Evolutionary conservation across 2,113 vertebrate species (phyloP).

Genomic region (Rhinoptilus africanus): DNA sequence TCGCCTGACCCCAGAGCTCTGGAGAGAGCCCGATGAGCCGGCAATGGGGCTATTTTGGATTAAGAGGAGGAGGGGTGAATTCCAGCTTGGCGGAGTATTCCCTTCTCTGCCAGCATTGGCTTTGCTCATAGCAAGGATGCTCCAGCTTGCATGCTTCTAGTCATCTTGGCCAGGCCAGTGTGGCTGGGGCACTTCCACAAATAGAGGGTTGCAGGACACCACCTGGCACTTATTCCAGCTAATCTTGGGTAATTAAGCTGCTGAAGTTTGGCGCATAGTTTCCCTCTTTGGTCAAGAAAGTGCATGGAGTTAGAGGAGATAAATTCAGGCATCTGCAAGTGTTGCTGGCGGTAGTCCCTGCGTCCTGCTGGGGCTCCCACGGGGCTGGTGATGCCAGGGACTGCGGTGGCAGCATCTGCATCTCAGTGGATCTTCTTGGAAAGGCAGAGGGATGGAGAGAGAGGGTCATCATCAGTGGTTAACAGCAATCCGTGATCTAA

Average conservation of each 20-base stretch:
- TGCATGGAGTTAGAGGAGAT: not conserved
- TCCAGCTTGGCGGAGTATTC: not conserved
- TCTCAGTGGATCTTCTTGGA: not conserved
- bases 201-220: not conserved
- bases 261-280: rapidly evolving
- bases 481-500: not conserved
- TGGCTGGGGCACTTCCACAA: not conserved
- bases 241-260: not conserved
- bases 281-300: not conserved
- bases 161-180: not conserved
- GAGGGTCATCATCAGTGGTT: not conserved
- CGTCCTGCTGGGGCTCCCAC: not conserved
- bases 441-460: not conserved
- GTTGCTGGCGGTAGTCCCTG: not conserved
- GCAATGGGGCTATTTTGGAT: not conserved
- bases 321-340: too few species aligned
- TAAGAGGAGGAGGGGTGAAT: not conserved
- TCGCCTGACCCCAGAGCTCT: not conserved
- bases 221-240: not conserved
- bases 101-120: not conserved
- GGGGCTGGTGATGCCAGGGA: not conserved
- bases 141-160: not conserved
- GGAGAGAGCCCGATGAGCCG: not conserved
- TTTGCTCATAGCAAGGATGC: not conserved
- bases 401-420: not conserved